Evolutionary conservation across 2,888 invertebrate species (phyloP), one percentile per base, ranked within the genome.

Genomic region (Drosophila acutilabella): DNA sequence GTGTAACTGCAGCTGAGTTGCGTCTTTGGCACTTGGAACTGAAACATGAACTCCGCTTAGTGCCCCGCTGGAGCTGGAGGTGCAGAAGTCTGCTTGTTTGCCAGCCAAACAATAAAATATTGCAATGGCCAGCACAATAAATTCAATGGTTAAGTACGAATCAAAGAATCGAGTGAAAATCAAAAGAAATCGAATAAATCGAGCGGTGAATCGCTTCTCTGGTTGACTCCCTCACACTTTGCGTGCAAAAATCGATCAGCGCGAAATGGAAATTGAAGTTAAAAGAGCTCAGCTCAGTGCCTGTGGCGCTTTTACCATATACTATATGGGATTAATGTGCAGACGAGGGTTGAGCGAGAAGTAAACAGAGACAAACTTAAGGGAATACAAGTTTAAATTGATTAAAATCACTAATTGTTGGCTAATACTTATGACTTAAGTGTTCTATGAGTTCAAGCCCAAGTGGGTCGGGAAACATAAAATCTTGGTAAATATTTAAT

Each of bases 221-320:
- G 38, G 42, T 64, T 60, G 71, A 74, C 76, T 77, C 81, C 80
- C 80, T 81, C 89, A 88, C 88, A 81, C 77, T 83, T 89, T 88
- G 89, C 90, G 84, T 89, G 90, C 86, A 83, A 85, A 89, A 89
- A 89, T 88, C 90, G 90, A 89, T 89, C 89, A 89, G 86, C 67
- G 69, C 78, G 64, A 81, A 87, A 82, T 89, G 86, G 82, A 88
- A 88, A 89, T 89, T 83, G 84, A 88, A 83, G 87, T 77, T 84
- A 68, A 84, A 84, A 64, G 54, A 44, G 41, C 58, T 72, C 73
- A 69, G 30, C 30, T 30, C 30, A 30, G 44, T 56, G 86, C 89
- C 80, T 51, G 51, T 70, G 80, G 89, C 80, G 65, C 72, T 71
- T 64, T 74, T 14, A 20, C 16, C 20, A 42, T 61, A 8, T 30